phyloP scores from a whole-genome alignment of 2,888 invertebrate genomes.

The Cacoxenus indagator region DNA sequence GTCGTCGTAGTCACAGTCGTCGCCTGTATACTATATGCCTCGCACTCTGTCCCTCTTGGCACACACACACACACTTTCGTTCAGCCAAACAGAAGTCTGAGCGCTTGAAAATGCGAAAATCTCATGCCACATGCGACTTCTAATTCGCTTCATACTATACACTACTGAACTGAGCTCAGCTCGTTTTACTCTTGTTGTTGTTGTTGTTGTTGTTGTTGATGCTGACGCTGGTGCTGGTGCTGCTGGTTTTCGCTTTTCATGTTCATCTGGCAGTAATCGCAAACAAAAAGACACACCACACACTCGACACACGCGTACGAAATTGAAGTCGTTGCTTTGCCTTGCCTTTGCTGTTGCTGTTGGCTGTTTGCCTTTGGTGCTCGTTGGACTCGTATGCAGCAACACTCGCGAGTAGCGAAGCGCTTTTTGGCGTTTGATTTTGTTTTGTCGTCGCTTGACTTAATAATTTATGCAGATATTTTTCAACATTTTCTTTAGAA shows the following conservation, averaged over 20 bases:
- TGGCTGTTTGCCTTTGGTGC: no score
- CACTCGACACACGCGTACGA: no score
- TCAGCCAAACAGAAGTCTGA: no score
- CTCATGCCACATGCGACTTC: no score
- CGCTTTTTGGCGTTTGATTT: slow-evolving; percentile 51
- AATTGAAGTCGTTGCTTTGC: no score
- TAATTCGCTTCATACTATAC: no score
- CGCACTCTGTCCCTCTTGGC: background rate
- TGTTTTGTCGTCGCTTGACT: slow-evolving; percentile 24
- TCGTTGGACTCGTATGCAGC: slow-evolving; percentile 31
- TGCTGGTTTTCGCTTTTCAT: slow-evolving; percentile 26
- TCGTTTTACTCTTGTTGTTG: slow-evolving; percentile 15
- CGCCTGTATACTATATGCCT: slow-evolving; percentile 16
- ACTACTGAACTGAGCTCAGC: no score
- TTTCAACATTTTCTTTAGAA: background rate
- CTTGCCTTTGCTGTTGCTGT: no score
- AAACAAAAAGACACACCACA: background rate
- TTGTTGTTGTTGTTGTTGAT: background rate
- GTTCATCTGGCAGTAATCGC: background rate
- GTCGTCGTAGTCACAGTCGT: slow-evolving; percentile 12
- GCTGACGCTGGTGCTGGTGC: slow-evolving; percentile 15
- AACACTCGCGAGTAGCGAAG: slow-evolving; percentile 45
- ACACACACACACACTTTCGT: background rate
- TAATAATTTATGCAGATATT: slow-evolving; percentile 12
- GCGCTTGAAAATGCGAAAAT: no score